phyloP scores from a whole-genome alignment of 1,140 invertebrate species.

The Paraescarpia echinospica region DNA sequence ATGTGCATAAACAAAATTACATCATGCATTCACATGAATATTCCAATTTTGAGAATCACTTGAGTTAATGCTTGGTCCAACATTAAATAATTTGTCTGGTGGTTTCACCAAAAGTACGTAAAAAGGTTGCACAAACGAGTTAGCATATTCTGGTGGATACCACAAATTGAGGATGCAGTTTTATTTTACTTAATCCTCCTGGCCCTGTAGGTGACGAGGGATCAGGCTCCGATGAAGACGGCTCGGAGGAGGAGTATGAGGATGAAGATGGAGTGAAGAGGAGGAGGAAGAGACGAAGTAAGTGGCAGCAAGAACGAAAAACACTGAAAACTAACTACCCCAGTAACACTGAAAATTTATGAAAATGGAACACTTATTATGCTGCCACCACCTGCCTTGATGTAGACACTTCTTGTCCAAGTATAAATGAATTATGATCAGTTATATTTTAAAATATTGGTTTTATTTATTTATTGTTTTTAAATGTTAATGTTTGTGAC shows the following conservation, averaged over 20 bases:
- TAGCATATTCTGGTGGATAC: too few relatives aligned
- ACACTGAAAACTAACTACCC: constrained; percentile 18
- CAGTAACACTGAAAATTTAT: neutral
- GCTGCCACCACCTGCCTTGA: neutral
- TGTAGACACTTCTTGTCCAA: too few relatives aligned
- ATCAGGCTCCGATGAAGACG: constrained; percentile 23
- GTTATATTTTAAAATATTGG: too few relatives aligned
- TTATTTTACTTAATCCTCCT: neutral
- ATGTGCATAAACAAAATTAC: too few relatives aligned
- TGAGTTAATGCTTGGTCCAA: neutral
- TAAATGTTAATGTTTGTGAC: too few relatives aligned
- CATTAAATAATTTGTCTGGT: neutral
- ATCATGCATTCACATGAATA: too few relatives aligned
- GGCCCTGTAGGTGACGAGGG: neutral
- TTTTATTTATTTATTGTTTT: too few relatives aligned
- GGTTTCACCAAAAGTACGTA: too few relatives aligned
- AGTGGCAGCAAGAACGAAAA: constrained; percentile 29
- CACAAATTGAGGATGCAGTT: too few relatives aligned
- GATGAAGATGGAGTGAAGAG: constrained; percentile 48
- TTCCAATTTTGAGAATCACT: neutral
- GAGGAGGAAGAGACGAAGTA: constrained; percentile 42
- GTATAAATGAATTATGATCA: too few relatives aligned
- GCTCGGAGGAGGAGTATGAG: constrained; percentile 43
- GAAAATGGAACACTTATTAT: too few relatives aligned
- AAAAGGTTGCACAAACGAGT: too few relatives aligned